Evolutionary conservation across 2,888 invertebrate genomes (phyloP).

Genomic region (Amblyteles armatorius): DNA sequence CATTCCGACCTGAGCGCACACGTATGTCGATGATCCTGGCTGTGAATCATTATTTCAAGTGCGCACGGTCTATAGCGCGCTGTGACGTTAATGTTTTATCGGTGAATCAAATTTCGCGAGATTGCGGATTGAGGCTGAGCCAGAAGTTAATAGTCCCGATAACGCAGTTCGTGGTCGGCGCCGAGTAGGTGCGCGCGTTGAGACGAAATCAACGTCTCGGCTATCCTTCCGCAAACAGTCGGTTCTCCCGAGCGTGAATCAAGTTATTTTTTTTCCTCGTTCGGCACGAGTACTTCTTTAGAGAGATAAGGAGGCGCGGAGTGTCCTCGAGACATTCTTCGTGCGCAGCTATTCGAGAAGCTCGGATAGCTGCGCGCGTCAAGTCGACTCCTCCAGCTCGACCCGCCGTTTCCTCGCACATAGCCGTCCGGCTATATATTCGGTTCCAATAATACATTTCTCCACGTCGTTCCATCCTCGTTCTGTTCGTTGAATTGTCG

Average conservation of each 20-base stretch:
- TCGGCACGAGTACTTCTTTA: not conserved
- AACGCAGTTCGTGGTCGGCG: not conserved
- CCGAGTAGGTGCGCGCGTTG: not conserved
- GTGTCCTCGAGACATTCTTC: not conserved
- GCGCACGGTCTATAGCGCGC: not conserved
- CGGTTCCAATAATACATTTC: slow-evolving; percentile 50
- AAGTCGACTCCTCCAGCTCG: slow-evolving; percentile 4
- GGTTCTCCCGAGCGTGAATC: not conserved
- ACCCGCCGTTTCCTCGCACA: not conserved
- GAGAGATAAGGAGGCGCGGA: not conserved
- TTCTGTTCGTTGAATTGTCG: slow-evolving; percentile 31
- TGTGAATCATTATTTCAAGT: slow-evolving; percentile 36
- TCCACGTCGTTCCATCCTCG: not conserved
- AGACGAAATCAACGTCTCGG: not conserved
- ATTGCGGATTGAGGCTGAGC: slow-evolving; percentile 21
- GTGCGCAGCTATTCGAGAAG: not conserved
- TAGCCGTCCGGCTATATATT: slow-evolving; percentile 20
- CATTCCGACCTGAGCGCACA: slow-evolving; percentile 1
- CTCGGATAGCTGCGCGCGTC: not conserved
- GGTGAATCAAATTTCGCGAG: slow-evolving; percentile 22
- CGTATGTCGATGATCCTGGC: slow-evolving; percentile 35
- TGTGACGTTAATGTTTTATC: slow-evolving; percentile 37
- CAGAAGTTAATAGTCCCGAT: slow-evolving; percentile 2
- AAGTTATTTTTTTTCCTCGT: not conserved
- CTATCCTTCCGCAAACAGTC: not conserved